Percentiles rank a stretch among this genome's conserved stretches.
Conservation (phyloP, 2,888 invertebrate species). For the Caenorhabditis macrosperma region DNA sequence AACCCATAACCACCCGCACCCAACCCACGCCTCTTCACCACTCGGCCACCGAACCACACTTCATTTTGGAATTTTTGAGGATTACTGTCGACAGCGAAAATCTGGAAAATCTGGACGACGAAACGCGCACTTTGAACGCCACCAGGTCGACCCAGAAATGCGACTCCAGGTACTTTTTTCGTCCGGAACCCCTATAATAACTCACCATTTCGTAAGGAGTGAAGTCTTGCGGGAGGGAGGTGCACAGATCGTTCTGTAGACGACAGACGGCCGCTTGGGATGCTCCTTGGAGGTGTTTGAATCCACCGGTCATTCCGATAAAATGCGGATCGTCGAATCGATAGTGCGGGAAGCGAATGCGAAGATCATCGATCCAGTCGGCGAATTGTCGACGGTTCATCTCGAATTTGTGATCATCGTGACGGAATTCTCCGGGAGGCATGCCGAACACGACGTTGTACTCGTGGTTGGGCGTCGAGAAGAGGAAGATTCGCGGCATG, state of each 20-base stretch:
- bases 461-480: constrained; percentile 82
- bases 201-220: constrained; percentile 25
- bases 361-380: constrained; percentile 75
- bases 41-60: too few relatives aligned
- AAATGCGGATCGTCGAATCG: constrained; percentile 30
- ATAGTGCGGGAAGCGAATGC: constrained; percentile 26
- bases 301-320: constrained; percentile 42
- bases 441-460: constrained; percentile 78
- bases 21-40: too few relatives aligned
- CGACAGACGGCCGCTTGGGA: constrained; percentile 46
- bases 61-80: constrained; percentile 1
- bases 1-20: too few relatives aligned
- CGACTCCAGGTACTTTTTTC: too few relatives aligned
- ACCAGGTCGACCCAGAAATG: too few relatives aligned
- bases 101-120: too few relatives aligned
- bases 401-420: constrained; percentile 82
- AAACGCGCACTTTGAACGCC: too few relatives aligned
- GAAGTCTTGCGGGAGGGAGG: constrained; percentile 18
- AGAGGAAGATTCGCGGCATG: constrained; percentile 80
- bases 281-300: constrained; percentile 43
- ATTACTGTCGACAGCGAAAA: too few relatives aligned
- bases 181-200: neutral
- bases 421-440: constrained; percentile 79
- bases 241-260: constrained; percentile 7
- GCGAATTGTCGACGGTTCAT: constrained; percentile 81